Percentiles rank a stretch among this genome's conserved stretches.
phyloP scores from a whole-genome alignment of 2,797 vertebrate species.

The Pygocentrus nattereri region DNA sequence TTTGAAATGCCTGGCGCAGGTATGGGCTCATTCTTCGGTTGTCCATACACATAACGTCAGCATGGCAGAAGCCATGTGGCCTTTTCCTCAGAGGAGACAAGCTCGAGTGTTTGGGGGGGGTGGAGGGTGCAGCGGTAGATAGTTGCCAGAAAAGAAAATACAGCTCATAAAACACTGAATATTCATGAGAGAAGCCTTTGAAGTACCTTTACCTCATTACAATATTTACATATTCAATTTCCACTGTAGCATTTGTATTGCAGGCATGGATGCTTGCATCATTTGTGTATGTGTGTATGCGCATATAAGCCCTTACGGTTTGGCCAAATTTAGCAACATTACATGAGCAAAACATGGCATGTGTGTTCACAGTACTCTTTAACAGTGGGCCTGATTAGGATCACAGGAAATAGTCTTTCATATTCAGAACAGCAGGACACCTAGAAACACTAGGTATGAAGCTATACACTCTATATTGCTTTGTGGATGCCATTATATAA shows the following conservation, averaged over 20 bases:
- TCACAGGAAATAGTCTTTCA: background rate
- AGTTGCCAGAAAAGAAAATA: slow-evolving; percentile 44
- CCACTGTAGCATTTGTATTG: background rate
- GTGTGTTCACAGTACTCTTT: background rate
- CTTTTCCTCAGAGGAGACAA: slow-evolving; percentile 6
- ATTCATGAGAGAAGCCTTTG: slow-evolving; percentile 79
- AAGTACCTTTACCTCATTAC: slow-evolving; percentile 77
- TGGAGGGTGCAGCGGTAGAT: background rate
- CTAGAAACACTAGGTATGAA: too few species aligned
- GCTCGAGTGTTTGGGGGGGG: background rate
- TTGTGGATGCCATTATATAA: too few species aligned
- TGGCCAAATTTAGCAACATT: background rate
- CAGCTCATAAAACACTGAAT: slow-evolving; percentile 69
- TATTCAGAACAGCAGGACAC: too few species aligned
- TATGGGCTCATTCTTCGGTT: slow-evolving; percentile 39
- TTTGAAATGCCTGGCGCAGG: slow-evolving; percentile 56
- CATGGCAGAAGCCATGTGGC: slow-evolving; percentile 67
- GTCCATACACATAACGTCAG: slow-evolving; percentile 54
- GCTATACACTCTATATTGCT: too few species aligned
- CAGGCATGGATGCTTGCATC: background rate
- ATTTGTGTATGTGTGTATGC: background rate
- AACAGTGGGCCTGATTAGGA: background rate
- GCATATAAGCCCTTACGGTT: background rate
- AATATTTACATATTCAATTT: slow-evolving; percentile 72
- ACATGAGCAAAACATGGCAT: background rate